Evolutionary conservation across 2,797 vertebrate genomes (phyloP).

Genomic region (Balearica regulorum): DNA sequence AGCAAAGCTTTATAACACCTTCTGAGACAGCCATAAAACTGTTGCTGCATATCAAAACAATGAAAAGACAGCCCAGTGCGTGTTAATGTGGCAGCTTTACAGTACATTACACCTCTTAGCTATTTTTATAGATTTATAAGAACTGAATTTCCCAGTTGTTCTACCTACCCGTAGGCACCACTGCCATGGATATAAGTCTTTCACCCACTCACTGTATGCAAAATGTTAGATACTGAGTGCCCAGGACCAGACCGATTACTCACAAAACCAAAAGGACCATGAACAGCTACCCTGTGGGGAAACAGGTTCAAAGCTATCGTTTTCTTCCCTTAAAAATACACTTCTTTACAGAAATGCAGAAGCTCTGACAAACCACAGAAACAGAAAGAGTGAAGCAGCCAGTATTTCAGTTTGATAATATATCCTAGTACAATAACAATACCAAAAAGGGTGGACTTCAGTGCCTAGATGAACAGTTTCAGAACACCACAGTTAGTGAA

Average conservation of each 20-base stretch:
- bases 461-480: background rate
- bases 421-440: background rate
- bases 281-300: background rate
- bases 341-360: conserved; percentile 14
- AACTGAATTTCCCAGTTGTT: conserved; percentile 6
- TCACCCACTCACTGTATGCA: background rate
- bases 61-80: background rate
- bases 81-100: conserved; percentile 7
- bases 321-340: conserved; percentile 12
- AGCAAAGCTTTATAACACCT: conserved; percentile 13
- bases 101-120: background rate
- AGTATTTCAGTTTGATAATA: background rate
- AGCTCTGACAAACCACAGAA: conserved; percentile 31
- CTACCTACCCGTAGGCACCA: background rate
- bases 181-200: background rate
- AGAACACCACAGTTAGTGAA: background rate
- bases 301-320: background rate
- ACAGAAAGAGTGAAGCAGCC: background rate
- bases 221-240: background rate
- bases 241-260: background rate
- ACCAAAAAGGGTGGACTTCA: background rate
- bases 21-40: conserved; percentile 13
- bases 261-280: background rate
- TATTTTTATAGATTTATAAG: conserved; percentile 28
- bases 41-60: conserved; percentile 45